A percentile compares a stretch with the other conserved stretches of the same genome.
Conservation (phyloP, 1,140 invertebrate species). For the Samia ricini region DNA sequence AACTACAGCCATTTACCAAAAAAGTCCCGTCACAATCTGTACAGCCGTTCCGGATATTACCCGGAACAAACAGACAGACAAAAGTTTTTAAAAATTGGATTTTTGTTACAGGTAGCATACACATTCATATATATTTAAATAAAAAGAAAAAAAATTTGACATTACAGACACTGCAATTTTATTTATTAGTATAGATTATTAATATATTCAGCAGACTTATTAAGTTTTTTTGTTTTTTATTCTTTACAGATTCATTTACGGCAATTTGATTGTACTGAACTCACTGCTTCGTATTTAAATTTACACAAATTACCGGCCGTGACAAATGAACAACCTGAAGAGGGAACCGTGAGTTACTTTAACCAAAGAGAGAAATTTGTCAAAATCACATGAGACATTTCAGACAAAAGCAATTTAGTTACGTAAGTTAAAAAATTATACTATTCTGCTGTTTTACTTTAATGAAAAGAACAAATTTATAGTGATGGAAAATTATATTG, state of each 20-base stretch:
- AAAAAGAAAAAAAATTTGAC: too few species aligned
- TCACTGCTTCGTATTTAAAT: constrained; percentile 60
- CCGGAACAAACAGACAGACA: too few species aligned
- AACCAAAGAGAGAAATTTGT: constrained; percentile 62
- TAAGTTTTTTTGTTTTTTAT: too few species aligned
- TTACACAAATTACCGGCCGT: constrained; percentile 50
- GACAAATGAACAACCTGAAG: constrained; percentile 39
- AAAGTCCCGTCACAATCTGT: too few species aligned
- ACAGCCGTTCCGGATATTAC: too few species aligned
- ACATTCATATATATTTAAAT: too few species aligned
- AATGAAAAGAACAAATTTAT: too few species aligned
- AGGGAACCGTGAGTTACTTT: constrained; percentile 61
- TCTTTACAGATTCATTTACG: constrained; percentile 59
- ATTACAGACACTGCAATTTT: too few species aligned
- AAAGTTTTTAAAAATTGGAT: too few species aligned
- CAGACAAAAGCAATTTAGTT: background rate
- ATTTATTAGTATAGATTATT: background rate
- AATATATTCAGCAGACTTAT: background rate
- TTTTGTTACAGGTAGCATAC: too few species aligned
- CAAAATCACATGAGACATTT: constrained; percentile 43
- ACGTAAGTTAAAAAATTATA: background rate
- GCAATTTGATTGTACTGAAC: constrained; percentile 57
- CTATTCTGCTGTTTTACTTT: background rate
- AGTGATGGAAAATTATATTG: too few species aligned
- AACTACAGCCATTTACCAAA: too few species aligned